Conservation (phyloP, 2,888 invertebrate species). For the Cremastinae sp. region DNA sequence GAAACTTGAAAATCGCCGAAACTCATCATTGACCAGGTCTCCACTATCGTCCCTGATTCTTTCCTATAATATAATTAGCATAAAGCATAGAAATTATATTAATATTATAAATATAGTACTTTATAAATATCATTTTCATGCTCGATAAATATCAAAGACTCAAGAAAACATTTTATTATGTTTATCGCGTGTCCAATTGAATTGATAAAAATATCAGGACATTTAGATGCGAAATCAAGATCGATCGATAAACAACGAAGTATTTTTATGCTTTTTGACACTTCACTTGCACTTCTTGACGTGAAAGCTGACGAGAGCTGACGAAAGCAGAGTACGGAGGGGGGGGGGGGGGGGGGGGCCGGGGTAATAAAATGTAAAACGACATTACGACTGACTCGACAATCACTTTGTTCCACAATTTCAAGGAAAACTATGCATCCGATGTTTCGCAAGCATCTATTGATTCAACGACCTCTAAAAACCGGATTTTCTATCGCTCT, state of each 20-base stretch:
- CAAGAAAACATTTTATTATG: no score
- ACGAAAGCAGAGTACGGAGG: neutral
- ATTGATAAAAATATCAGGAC: constrained; percentile 24
- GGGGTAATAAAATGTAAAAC: constrained; percentile 1
- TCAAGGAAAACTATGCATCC: constrained; percentile 53
- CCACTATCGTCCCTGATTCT: no score
- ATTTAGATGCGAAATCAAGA: constrained; percentile 18
- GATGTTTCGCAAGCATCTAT: constrained; percentile 46
- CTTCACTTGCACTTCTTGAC: constrained; percentile 14
- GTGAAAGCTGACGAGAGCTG: constrained; percentile 26
- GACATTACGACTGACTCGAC: neutral
- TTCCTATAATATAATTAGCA: no score
- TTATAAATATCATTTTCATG: no score
- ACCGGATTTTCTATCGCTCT: constrained; percentile 53
- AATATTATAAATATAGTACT: no score
- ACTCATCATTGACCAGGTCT: no score
- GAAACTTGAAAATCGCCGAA: no score
- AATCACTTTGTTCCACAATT: constrained; percentile 37
- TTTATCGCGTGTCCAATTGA: constrained; percentile 36
- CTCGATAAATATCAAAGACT: no score
- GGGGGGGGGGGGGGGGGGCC: neutral
- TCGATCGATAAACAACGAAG: constrained; percentile 14
- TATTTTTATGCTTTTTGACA: no score
- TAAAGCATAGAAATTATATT: no score
- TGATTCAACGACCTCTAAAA: constrained; percentile 53